These are phyloP conservation scores for Talpa occidentalis DNA, from an alignment of 2,113 vertebrate species.

Conservation along the genomic window DNA sequence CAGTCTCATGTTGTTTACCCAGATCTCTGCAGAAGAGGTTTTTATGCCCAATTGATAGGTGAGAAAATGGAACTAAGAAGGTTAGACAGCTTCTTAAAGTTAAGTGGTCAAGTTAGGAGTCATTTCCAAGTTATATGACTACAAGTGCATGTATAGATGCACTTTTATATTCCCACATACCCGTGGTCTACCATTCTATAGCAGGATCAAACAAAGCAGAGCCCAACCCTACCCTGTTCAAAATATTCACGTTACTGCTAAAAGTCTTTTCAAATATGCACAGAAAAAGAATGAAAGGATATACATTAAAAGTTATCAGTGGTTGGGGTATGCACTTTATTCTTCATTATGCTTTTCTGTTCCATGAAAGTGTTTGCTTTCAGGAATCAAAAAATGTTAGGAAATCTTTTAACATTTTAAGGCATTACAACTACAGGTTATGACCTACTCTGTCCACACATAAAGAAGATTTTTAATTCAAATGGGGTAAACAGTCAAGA, in stretches of 20 bases:
- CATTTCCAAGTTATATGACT: not conserved
- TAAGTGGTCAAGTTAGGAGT: not conserved
- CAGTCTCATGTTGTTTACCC: not conserved
- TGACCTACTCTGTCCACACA: not conserved
- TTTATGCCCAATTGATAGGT: not conserved
- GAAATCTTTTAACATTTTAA: slow-evolving; percentile 35
- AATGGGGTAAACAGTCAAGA: not conserved
- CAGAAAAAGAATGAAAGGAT: not conserved
- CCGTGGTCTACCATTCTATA: not conserved
- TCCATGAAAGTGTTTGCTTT: not conserved
- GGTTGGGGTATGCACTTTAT: not conserved
- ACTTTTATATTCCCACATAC: not conserved
- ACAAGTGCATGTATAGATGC: not conserved
- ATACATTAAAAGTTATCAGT: not conserved
- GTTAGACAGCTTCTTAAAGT: not conserved
- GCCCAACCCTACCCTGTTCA: not conserved
- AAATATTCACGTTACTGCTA: not conserved
- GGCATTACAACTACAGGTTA: not conserved
- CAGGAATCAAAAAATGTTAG: not conserved
- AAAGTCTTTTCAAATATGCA: slow-evolving; percentile 20
- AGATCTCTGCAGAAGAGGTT: not conserved
- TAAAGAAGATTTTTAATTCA: slow-evolving; percentile 1
- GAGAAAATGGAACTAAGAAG: slow-evolving; percentile 16
- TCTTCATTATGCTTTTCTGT: slow-evolving; percentile 11
- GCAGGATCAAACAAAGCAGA: not conserved